These are phyloP conservation scores for Halyomorpha halys DNA, from an alignment of 1,140 invertebrate genomes.

Conservation along the genomic window DNA sequence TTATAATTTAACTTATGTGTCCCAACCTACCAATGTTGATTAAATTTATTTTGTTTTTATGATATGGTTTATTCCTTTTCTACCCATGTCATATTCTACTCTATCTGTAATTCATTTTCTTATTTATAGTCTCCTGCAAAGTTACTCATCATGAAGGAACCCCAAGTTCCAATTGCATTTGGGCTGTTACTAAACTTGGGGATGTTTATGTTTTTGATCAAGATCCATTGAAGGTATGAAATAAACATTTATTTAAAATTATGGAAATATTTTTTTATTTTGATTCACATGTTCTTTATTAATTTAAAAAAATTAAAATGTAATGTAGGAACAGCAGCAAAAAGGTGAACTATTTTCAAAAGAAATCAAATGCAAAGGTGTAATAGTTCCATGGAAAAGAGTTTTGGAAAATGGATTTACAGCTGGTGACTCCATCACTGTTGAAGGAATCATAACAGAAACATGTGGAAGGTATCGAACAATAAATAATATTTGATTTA, in stretches of 20 bases:
- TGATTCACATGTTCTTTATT: neutral
- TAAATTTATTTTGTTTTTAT: neutral
- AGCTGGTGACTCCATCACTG: constrained; percentile 50
- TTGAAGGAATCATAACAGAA: constrained; percentile 58
- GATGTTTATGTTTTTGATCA: constrained; percentile 73
- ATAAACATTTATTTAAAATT: neutral
- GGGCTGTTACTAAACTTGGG: constrained; percentile 64
- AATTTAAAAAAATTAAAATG: neutral
- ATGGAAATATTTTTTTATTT: neutral
- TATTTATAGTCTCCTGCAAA: constrained; percentile 50
- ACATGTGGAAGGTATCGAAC: constrained; percentile 46
- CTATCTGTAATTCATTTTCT: neutral
- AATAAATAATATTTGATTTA: neutral
- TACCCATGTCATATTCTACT: constrained; percentile 9
- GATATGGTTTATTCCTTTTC: constrained; percentile 20
- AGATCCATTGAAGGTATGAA: constrained; percentile 38
- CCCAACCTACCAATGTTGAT: neutral
- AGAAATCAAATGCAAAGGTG: constrained; percentile 56
- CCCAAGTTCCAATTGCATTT: constrained; percentile 58
- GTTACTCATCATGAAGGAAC: constrained; percentile 54
- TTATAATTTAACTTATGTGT: too few species aligned
- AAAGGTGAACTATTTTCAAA: constrained; percentile 39
- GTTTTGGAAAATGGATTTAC: constrained; percentile 50
- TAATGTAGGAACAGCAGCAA: constrained; percentile 36
- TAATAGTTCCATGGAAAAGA: constrained; percentile 45